Base-by-base conservation (phyloP, 2,797 vertebrate genomes). In the Danio choprae region DNA sequence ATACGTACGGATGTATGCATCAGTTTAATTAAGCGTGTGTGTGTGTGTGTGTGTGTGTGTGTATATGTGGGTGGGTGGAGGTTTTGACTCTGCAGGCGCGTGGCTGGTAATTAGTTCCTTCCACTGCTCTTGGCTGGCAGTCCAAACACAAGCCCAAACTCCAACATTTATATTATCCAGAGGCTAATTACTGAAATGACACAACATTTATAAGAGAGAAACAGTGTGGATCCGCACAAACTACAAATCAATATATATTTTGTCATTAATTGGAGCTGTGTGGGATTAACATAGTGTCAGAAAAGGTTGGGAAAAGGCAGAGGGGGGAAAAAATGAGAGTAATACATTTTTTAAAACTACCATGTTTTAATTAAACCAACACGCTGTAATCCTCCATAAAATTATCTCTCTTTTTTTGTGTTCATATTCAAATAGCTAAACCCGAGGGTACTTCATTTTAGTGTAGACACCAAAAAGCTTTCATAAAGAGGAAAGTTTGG, bases 41-140 rank as follows among this genome's bases (percentile, higher is more conserved):
- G 67, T 6, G 29, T 62, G 40, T 48, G 15, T 64, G 15, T 50
- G 50, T 67, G 38, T 81, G 53, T 4, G 74, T 81, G n/a, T 29
- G 0, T 10, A 43, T 70, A 71, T 16, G 59, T 53, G 65, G 63
- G 65, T 70, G 76, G 71, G 80, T 62, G 81, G 74, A 22, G 77
- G 81, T 77, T 83, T 81, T 44, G 41, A 64, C 73, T 85, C 75
- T 20, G 36, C 59, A 82, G 77, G 56, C 64, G 64, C 60, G 73
- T 79, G 79, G 78, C 81, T 86, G 78, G 81, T 84, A 85, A 88
- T 88, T 88, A 86, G 82, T 76, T 72, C 36, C 79, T 84, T 80
- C 82, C 76, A 83, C 74, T 50, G 77, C 56, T 85, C 43, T 81
- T 74, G 80, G 72, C 60, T 75, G 62, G 76, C 79, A 44, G 58